Percentiles rank a stretch among this genome's conserved stretches.
Evolutionary conservation across 2,888 invertebrate genomes (phyloP).

Genomic region (Calliphora vomitoria): DNA sequence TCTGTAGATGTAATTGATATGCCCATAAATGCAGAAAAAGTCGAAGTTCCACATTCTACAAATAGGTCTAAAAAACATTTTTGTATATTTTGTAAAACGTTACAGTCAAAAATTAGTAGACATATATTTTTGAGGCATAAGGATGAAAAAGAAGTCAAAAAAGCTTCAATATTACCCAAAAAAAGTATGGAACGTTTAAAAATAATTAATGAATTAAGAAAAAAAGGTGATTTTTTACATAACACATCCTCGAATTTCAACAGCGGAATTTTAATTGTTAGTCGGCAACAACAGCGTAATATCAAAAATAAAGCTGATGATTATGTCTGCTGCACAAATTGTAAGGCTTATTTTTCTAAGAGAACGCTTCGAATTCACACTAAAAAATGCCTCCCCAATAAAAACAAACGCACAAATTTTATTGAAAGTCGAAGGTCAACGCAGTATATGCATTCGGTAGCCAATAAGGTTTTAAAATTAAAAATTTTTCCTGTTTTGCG

Average conservation of each 20-base stretch:
- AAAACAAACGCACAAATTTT: neutral
- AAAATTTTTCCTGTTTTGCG: neutral
- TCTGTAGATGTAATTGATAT: neutral
- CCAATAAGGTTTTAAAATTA: conserved; percentile 1
- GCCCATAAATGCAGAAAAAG: neutral
- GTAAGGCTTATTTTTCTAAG: conserved; percentile 34
- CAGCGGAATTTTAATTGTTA: conserved; percentile 23
- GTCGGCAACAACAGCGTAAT: conserved; percentile 15
- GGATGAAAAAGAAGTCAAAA: neutral
- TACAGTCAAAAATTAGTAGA: neutral
- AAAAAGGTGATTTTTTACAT: neutral
- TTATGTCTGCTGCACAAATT: conserved; percentile 19
- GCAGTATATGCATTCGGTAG: neutral
- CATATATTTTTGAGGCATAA: neutral
- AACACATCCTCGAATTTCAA: neutral
- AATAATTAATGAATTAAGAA: neutral
- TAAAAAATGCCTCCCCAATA: neutral
- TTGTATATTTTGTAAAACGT: neutral
- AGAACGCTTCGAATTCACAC: neutral
- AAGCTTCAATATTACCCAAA: neutral
- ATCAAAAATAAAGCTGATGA: conserved; percentile 8
- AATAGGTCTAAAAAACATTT: neutral
- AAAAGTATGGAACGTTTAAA: neutral
- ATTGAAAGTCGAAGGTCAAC: neutral
- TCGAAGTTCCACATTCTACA: neutral